Conservation (phyloP, 2,113 vertebrate species). For the Oryzias curvinotus region DNA sequence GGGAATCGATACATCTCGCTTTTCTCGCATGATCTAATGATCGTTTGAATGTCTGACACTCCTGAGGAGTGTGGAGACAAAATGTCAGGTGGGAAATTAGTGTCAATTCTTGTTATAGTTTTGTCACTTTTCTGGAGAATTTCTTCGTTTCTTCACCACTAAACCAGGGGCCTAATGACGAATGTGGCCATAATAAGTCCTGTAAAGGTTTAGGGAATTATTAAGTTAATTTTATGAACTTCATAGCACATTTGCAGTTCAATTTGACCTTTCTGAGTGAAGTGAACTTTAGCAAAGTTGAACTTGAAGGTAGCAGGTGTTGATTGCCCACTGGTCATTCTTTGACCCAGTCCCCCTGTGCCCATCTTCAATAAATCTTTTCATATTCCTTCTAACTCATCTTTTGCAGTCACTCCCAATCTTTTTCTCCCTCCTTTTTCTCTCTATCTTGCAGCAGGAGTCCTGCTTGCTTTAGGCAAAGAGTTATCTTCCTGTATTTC, state of each 20-base stretch:
- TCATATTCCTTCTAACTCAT: slow-evolving; percentile 20
- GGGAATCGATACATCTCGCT: slow-evolving; percentile 49
- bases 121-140: slow-evolving; percentile 5
- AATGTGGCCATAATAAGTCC: not conserved
- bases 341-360: slow-evolving; percentile 24
- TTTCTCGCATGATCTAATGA: slow-evolving; percentile 58
- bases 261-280: slow-evolving; percentile 48
- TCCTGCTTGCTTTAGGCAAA: slow-evolving; percentile 56
- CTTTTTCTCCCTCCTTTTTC: slow-evolving; percentile 13
- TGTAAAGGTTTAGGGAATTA: not conserved
- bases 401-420: slow-evolving; percentile 1
- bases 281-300: slow-evolving; percentile 24
- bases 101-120: slow-evolving; percentile 3
- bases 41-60: slow-evolving; percentile 38
- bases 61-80: slow-evolving; percentile 7
- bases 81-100: slow-evolving; percentile 40
- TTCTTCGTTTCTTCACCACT: not conserved
- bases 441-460: slow-evolving; percentile 43
- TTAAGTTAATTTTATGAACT: slow-evolving; percentile 16
- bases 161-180: not conserved
- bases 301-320: slow-evolving; percentile 33
- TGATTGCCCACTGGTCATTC: slow-evolving; percentile 41
- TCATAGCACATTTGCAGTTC: slow-evolving; percentile 27
- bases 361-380: slow-evolving; percentile 37
- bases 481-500: slow-evolving; percentile 40